Conservation (phyloP, 2,797 vertebrate genomes). For the Ciconia nigra region DNA sequence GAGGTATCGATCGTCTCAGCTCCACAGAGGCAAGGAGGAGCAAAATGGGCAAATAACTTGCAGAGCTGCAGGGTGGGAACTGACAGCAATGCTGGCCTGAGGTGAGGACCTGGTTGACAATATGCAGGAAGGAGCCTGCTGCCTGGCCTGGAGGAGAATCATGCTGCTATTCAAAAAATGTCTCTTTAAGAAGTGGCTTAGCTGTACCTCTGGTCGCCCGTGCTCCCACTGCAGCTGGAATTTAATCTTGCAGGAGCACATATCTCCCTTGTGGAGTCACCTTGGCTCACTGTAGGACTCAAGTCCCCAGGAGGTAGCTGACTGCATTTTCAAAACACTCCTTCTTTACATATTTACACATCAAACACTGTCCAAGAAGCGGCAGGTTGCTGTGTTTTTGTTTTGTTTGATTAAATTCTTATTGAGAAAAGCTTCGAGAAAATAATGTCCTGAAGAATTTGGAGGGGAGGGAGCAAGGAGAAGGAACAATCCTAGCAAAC, state of each 20-base stretch:
- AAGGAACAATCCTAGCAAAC: constrained; percentile 50
- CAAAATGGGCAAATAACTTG: neutral
- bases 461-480: neutral
- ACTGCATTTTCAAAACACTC: constrained; percentile 37
- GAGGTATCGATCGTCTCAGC: neutral
- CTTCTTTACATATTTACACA: constrained; percentile 66
- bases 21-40: neutral
- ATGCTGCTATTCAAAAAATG: neutral
- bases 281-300: constrained; percentile 18
- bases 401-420: constrained; percentile 66
- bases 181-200: constrained; percentile 34
- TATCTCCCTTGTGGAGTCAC: constrained; percentile 1
- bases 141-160: neutral
- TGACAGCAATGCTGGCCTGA: accelerated
- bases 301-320: constrained; percentile 33
- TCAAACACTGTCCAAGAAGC: constrained; percentile 57
- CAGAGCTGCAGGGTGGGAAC: neutral
- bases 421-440: constrained; percentile 42
- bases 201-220: constrained; percentile 50
- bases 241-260: constrained; percentile 26
- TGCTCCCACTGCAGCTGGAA: constrained; percentile 20
- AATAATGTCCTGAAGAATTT: constrained; percentile 58
- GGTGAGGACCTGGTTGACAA: neutral
- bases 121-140: neutral
- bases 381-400: constrained; percentile 44